Conservation (phyloP, 2,888 invertebrate genomes). For the Agrotis puta region DNA sequence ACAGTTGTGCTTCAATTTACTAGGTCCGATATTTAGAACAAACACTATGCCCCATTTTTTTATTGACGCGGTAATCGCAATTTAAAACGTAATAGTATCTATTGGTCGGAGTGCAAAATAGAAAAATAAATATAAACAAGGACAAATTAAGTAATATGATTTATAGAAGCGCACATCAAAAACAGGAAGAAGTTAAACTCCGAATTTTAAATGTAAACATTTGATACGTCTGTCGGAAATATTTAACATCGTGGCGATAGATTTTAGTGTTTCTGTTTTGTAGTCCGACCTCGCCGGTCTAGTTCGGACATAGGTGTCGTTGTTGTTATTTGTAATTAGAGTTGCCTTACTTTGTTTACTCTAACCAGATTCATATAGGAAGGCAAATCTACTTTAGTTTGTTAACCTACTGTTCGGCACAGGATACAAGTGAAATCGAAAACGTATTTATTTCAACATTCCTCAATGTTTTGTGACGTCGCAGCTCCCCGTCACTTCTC, state of each 20-base stretch:
- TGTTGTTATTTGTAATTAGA: constrained; percentile 64
- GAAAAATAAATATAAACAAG: constrained; percentile 14
- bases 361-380: constrained; percentile 58
- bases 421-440: constrained; percentile 51
- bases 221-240: constrained; percentile 4
- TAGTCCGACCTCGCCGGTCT: background rate
- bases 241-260: constrained; percentile 6
- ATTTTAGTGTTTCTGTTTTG: constrained; percentile 17
- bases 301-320: constrained; percentile 37
- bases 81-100: background rate
- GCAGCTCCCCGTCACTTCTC: constrained; percentile 9
- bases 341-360: constrained; percentile 72
- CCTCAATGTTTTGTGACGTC: constrained; percentile 49
- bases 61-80: background rate
- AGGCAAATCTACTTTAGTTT: constrained; percentile 41
- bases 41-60: constrained; percentile 1
- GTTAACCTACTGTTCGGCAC: constrained; percentile 55
- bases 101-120: background rate
- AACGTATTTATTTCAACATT: constrained; percentile 59
- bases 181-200: constrained; percentile 13
- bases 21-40: background rate
- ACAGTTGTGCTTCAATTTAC: constrained; percentile 29
- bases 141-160: background rate
- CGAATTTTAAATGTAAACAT: constrained; percentile 11
- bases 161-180: background rate